Percentiles rank a stretch among this genome's conserved stretches.
These are phyloP conservation scores for Bombylius discolor DNA, from an alignment of 2,888 invertebrate genomes.

Conservation along the genomic window DNA sequence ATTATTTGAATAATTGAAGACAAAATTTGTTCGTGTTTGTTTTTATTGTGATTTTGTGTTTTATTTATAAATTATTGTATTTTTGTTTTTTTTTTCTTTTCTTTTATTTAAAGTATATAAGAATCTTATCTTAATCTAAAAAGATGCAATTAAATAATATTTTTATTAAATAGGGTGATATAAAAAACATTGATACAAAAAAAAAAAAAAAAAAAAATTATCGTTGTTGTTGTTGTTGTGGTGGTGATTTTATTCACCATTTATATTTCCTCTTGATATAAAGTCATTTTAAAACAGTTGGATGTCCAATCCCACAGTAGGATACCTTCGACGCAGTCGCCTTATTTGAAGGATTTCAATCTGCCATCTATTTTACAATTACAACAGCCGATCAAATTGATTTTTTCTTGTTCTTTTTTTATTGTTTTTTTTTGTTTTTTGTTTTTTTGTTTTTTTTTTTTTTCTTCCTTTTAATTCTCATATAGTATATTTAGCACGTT, in stretches of 20 bases:
- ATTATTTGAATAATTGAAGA: too few species aligned
- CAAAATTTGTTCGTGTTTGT: too few species aligned
- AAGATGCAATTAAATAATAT: slow-evolving; percentile 37
- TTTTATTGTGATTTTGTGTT: too few species aligned
- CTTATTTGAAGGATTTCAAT: slow-evolving; percentile 3
- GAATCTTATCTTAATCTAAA: too few species aligned
- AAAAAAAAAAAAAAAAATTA: too few species aligned
- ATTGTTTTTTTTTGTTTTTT: slow-evolving; percentile 1
- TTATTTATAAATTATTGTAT: too few species aligned
- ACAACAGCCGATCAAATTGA: background rate
- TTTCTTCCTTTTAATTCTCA: too few species aligned
- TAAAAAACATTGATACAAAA: slow-evolving; percentile 3
- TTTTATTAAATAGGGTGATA: slow-evolving; percentile 34
- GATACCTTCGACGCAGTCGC: slow-evolving; percentile 18
- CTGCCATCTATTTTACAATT: background rate
- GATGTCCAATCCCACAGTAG: slow-evolving; percentile 28
- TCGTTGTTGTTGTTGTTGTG: too few species aligned
- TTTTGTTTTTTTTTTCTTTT: too few species aligned
- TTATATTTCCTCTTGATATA: slow-evolving; percentile 20
- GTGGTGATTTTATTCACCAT: slow-evolving; percentile 11
- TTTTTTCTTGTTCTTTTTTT: background rate
- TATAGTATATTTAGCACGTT: too few species aligned
- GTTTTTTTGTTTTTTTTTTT: background rate
- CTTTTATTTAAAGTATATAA: too few species aligned
- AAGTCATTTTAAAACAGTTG: slow-evolving; percentile 27